Evolutionary conservation across 2,888 invertebrate species (phyloP).

Genomic region (Cosmorhoe ocellata): DNA sequence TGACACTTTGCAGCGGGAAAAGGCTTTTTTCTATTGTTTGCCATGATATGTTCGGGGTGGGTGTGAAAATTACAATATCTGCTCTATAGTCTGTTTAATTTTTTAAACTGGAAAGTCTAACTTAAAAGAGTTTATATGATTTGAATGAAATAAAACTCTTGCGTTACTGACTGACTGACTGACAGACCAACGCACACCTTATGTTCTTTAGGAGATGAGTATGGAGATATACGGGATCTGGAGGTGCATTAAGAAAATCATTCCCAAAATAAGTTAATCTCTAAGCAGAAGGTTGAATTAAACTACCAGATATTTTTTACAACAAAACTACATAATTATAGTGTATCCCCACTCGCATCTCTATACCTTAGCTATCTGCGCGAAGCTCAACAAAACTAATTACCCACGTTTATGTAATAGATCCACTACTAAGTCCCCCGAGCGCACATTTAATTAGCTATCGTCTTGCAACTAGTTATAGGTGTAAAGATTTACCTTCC

Average conservation of each 20-base stretch:
- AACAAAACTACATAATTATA: not conserved
- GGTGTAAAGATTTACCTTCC: constrained; percentile 55
- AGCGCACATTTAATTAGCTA: constrained; percentile 73
- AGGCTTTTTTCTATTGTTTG: not conserved
- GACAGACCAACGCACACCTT: too few relatives aligned
- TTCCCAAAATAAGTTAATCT: too few relatives aligned
- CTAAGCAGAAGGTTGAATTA: too few relatives aligned
- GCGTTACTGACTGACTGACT: too few relatives aligned
- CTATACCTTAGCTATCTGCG: constrained; percentile 20
- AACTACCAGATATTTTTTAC: not conserved
- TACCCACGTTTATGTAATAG: constrained; percentile 35
- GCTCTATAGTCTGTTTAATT: too few relatives aligned
- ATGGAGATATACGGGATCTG: too few relatives aligned
- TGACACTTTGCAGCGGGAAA: not conserved
- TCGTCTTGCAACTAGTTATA: constrained; percentile 60
- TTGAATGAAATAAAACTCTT: too few relatives aligned
- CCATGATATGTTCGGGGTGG: not conserved
- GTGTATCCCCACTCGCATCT: constrained; percentile 5
- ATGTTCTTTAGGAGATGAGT: too few relatives aligned
- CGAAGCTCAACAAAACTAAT: constrained; percentile 31
- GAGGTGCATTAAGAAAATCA: too few relatives aligned
- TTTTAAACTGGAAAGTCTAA: too few relatives aligned
- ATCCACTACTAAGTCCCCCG: constrained; percentile 46
- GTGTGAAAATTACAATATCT: not conserved
- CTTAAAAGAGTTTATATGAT: too few relatives aligned